A percentile compares a stretch with the other conserved stretches of the same genome.
These are phyloP conservation scores for Drosophila nannoptera DNA, from an alignment of 1,140 invertebrate genomes.

Conservation along the genomic window DNA sequence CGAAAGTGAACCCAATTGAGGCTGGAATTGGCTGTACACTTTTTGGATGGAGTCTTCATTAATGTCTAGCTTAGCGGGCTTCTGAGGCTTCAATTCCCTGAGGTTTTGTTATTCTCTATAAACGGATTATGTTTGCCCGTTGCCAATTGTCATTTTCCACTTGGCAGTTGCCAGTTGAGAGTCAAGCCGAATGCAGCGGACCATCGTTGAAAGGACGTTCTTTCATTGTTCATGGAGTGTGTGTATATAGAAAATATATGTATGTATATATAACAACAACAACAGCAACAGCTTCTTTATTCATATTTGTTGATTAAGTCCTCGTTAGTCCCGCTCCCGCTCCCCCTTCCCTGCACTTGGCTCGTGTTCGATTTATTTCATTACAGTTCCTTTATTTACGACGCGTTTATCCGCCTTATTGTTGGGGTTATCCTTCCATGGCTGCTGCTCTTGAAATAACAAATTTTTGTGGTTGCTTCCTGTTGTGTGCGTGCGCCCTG, in stretches of 20 bases:
- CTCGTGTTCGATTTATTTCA: conserved; percentile 55
- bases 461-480: conserved; percentile 76
- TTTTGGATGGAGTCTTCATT: conserved; percentile 16
- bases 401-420: conserved; percentile 56
- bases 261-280: neutral
- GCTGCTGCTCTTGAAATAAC: conserved; percentile 69
- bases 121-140: conserved; percentile 47
- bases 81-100: conserved; percentile 53
- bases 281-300: conserved; percentile 7
- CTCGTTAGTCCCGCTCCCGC: neutral
- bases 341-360: neutral
- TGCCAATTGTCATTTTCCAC: neutral
- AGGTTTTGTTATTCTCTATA: conserved; percentile 48
- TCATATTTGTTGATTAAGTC: conserved; percentile 10
- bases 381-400: conserved; percentile 46
- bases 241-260: neutral
- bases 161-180: conserved; percentile 6
- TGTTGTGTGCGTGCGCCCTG: conserved; percentile 68
- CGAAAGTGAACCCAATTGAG: neutral
- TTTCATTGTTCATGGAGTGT: neutral
- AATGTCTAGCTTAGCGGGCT: conserved; percentile 45
- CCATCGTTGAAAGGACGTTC: neutral
- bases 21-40: neutral
- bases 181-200: conserved; percentile 1
- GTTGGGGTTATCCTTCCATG: conserved; percentile 55